Conservation (phyloP, 2,797 vertebrate genomes). For the Halcyon leucocephala region DNA sequence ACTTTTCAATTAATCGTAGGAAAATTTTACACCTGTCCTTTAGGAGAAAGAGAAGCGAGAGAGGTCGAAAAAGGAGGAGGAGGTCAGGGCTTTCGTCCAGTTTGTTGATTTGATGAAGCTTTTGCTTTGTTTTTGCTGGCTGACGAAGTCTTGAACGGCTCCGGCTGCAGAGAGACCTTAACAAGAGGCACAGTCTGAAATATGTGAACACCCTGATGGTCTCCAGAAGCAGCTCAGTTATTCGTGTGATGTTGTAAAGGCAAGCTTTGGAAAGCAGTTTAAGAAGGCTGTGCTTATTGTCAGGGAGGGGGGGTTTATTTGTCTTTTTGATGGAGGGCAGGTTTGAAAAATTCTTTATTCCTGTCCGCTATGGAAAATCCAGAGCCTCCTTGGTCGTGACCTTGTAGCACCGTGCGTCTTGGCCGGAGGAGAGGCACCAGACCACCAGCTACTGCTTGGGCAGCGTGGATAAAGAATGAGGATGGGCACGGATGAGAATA, state of each 20-base stretch:
- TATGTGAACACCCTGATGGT: neutral
- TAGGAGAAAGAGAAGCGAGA: fast-evolving
- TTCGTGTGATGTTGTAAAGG: neutral
- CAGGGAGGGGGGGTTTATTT: neutral
- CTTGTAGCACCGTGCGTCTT: neutral
- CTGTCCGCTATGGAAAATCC: neutral
- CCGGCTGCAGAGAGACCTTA: neutral
- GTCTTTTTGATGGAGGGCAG: neutral
- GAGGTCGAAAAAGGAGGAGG: neutral
- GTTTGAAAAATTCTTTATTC: neutral
- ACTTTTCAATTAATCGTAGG: neutral
- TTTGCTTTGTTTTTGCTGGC: constrained; percentile 20
- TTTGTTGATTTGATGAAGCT: neutral
- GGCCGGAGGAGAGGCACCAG: neutral
- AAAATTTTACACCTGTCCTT: neutral
- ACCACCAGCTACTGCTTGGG: neutral
- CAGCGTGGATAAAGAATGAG: constrained; percentile 12
- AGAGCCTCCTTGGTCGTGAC: constrained; percentile 36
- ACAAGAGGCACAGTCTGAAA: neutral
- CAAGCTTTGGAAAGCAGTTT: neutral
- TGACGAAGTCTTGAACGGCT: neutral
- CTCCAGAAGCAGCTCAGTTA: neutral
- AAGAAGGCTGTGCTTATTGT: neutral
- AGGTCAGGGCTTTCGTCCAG: neutral
- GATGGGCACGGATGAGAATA: neutral